phyloP scores from a whole-genome alignment of 1,140 invertebrate genomes.

The Drosophila arawakana region DNA sequence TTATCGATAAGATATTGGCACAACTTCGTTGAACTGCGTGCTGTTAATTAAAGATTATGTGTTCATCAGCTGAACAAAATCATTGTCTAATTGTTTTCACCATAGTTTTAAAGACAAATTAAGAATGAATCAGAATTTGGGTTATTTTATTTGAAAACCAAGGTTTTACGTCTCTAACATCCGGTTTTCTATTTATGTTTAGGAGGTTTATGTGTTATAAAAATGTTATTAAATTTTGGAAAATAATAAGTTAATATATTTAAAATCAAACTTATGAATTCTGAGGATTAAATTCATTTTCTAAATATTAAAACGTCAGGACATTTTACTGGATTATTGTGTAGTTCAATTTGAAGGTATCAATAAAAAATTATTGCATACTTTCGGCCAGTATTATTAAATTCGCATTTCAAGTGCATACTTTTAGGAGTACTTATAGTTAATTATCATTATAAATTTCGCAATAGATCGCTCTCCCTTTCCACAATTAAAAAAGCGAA shows the following conservation, averaged over 20 bases:
- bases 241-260: too few species aligned
- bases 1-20: slow-evolving; percentile 25
- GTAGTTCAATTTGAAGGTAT: too few species aligned
- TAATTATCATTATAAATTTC: background rate
- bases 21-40: slow-evolving; percentile 8
- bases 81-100: background rate
- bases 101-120: background rate
- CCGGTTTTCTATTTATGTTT: too few species aligned
- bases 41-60: slow-evolving; percentile 16
- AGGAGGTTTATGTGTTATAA: too few species aligned
- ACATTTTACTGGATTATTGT: too few species aligned
- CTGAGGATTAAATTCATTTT: too few species aligned
- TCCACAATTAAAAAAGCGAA: background rate
- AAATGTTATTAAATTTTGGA: too few species aligned
- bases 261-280: too few species aligned
- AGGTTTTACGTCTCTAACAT: background rate
- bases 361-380: background rate
- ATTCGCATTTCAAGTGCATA: background rate
- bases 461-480: background rate
- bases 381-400: background rate
- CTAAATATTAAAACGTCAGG: too few species aligned
- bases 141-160: background rate
- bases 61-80: background rate
- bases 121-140: slow-evolving; percentile 1
- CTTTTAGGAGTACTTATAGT: background rate